Evolutionary conservation across 2,113 vertebrate species (phyloP).

Genomic region (Poicephalus gulielmi): DNA sequence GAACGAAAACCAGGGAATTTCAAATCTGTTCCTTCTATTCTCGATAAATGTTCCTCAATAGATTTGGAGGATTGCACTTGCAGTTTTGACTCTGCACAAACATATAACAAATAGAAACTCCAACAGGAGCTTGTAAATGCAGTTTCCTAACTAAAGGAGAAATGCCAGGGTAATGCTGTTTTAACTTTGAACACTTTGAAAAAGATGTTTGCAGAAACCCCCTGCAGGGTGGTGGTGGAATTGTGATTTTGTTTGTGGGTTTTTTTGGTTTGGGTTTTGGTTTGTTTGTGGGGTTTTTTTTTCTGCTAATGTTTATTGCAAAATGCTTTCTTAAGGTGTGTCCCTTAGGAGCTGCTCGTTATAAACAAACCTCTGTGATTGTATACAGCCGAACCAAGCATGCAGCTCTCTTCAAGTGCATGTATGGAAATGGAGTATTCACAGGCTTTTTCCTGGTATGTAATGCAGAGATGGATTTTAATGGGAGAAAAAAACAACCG

Average conservation of each 20-base stretch:
- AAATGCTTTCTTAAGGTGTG: background rate
- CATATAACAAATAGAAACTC: background rate
- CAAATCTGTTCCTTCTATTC: background rate
- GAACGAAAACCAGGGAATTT: background rate
- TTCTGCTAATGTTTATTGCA: background rate
- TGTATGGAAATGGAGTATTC: fast-evolving
- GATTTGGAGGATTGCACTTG: background rate
- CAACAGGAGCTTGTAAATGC: background rate
- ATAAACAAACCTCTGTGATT: background rate
- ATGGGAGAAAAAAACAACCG: background rate
- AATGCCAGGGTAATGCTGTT: background rate
- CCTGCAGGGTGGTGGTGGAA: fast-evolving
- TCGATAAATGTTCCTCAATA: background rate
- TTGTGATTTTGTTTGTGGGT: background rate
- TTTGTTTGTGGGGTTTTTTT: background rate
- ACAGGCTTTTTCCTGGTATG: fast-evolving
- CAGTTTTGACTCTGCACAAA: background rate
- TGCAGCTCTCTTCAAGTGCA: background rate
- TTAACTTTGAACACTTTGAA: background rate
- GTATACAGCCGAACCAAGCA: too few species aligned
- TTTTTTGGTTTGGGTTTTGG: background rate
- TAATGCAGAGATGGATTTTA: background rate
- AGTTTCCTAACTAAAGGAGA: fast-evolving
- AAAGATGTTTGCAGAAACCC: background rate
- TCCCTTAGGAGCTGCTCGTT: background rate